Base-by-base conservation (phyloP, 2,888 invertebrate species). In the Petrolisthes manimaculis region DNA sequence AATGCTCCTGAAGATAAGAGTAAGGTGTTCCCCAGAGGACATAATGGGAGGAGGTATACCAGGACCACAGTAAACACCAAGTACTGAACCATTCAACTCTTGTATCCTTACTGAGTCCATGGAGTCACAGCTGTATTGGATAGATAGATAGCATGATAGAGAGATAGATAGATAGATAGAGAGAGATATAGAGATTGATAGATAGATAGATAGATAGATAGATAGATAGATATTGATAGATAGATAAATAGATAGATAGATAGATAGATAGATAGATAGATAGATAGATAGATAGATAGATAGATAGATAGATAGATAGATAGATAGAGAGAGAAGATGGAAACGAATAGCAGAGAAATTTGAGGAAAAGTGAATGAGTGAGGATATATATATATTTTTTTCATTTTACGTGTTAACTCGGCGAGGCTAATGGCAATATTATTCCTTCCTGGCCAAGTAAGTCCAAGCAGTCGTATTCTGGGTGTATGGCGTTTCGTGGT, bases 1-100 rank as follows among this genome's bases (percentile, higher is more conserved):
- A 69, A 74, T n/a, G 83, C 86, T 86, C 61, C 86, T 53, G 83
- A 86, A 86, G 53, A 77, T 61, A 69, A 86, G 86, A 67, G 56
- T 86, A 14, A 86, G 77, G 24, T 77, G 61, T 24, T 82, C 21
- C 2, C 86, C 86, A 0, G 86, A 82, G 5, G 86, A 86, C 86
- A 86, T 86, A 75, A 86, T 53, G 37, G 82, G 75, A 12, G 14
- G 21, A 3, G 86, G 86, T 0, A 83, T n/a, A 21, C 82, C 86
- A 9, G 81, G 53, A 0, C 86, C 86, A 24, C 86, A 86, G 69
- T 77, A 86, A 18, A 56, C 69, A 1, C 69, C 83, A 3, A 86
- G 5, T 61, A 51, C 54, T n/a, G 61, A 18, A 4, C 37, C 24
- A 3, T 51, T 18, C 51, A 61, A 74, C 9, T 83, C 83, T 18